A percentile compares a stretch with the other conserved stretches of the same genome.
Evolutionary conservation across 2,113 vertebrate species (phyloP).

Genomic region (Nothocercus nigrocapillus): DNA sequence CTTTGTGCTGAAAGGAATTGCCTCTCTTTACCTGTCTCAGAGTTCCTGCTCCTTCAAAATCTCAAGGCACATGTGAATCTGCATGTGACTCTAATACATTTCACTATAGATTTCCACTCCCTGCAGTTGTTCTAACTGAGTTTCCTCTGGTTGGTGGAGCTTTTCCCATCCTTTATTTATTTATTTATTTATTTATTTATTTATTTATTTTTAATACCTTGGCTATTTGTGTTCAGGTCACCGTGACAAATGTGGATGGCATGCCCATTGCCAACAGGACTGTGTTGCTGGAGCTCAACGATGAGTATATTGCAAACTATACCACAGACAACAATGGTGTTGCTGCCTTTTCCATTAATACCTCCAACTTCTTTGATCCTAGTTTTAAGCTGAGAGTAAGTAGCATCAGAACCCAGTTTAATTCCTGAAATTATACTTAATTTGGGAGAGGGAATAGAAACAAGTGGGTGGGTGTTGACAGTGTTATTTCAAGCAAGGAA

Average conservation of each 20-base stretch:
- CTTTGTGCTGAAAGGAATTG: background rate
- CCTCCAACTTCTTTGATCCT: slow-evolving; percentile 53
- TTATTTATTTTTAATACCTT: background rate
- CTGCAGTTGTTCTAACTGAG: background rate
- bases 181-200: background rate
- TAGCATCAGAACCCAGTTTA: background rate
- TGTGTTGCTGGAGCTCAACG: slow-evolving; percentile 66
- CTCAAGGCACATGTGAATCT: background rate
- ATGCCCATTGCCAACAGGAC: slow-evolving; percentile 33
- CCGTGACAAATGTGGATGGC: slow-evolving; percentile 23
- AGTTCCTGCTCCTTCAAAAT: background rate
- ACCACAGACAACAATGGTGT: slow-evolving; percentile 63
- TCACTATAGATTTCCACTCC: background rate
- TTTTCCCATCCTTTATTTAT: background rate
- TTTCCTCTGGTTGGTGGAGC: background rate
- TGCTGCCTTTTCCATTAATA: slow-evolving; percentile 71
- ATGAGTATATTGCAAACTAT: slow-evolving; percentile 50
- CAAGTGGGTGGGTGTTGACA: background rate
- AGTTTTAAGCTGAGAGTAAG: slow-evolving; percentile 70
- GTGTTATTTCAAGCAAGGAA: background rate
- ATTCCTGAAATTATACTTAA: background rate
- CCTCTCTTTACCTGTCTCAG: background rate
- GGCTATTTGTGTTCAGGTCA: slow-evolving; percentile 49
- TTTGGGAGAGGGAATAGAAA: background rate
- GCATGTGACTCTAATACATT: background rate